Percentiles rank a stretch among this genome's conserved stretches.
Conservation (phyloP, 2,797 vertebrate genomes). For the Antennarius maculatus region DNA sequence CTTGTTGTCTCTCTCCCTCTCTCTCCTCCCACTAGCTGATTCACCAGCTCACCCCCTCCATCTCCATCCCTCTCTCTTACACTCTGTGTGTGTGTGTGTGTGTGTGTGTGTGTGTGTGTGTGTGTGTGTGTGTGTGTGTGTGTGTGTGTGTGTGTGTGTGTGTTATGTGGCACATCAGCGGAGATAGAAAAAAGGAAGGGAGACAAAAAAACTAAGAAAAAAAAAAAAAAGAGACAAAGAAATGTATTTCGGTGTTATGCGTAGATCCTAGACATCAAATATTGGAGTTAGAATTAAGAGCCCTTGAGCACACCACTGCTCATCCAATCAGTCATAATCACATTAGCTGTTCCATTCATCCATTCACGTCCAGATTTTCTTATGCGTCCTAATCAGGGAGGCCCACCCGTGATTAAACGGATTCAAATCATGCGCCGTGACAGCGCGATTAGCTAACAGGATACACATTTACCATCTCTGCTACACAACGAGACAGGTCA, state of each 20-base stretch:
- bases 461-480: slow-evolving; percentile 30
- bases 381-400: slow-evolving; percentile 43
- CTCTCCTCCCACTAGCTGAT: slow-evolving; percentile 68
- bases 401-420: slow-evolving; percentile 51
- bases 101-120: no score
- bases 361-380: slow-evolving; percentile 56
- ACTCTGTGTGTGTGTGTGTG: no score
- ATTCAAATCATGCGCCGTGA: slow-evolving; percentile 50
- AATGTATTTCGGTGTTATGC: slow-evolving; percentile 8
- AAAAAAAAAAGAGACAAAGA: neutral
- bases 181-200: slow-evolving; percentile 18
- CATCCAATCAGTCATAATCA: slow-evolving; percentile 57
- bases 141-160: no score
- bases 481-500: slow-evolving; percentile 16
- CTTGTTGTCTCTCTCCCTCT: slow-evolving; percentile 47
- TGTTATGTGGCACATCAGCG: slow-evolving; percentile 51
- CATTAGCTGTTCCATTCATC: slow-evolving; percentile 59
- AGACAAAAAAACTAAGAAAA: neutral
- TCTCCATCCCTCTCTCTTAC: slow-evolving; percentile 20
- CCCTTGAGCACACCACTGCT: slow-evolving; percentile 2
- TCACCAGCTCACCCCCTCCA: slow-evolving; percentile 37
- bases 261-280: slow-evolving; percentile 30
- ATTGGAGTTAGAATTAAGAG: slow-evolving; percentile 17
- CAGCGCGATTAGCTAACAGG: slow-evolving; percentile 46
- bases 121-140: no score